Conservation (phyloP, 2,888 invertebrate genomes). For the Cremastinae sp. region DNA sequence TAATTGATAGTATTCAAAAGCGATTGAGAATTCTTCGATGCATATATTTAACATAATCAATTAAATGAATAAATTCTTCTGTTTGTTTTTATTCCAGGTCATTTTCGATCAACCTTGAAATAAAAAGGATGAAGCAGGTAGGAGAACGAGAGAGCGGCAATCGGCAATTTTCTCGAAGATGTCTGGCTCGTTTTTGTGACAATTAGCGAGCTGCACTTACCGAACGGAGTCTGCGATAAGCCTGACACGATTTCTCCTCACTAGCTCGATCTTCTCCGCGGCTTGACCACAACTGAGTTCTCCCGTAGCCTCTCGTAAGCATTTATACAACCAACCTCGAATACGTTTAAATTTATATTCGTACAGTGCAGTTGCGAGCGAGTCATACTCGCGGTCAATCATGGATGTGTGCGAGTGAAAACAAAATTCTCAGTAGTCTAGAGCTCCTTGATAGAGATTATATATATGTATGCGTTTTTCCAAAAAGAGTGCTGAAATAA, state of each 20-base stretch:
- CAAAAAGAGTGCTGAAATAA: neutral
- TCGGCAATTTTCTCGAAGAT: neutral
- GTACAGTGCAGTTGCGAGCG: conserved; percentile 8
- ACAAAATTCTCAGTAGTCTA: conserved; percentile 42
- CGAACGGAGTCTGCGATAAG: conserved; percentile 35
- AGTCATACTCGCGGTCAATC: too few species aligned
- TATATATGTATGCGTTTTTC: conserved; percentile 5
- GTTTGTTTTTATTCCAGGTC: too few species aligned
- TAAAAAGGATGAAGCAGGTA: too few species aligned
- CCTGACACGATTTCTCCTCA: conserved; percentile 48
- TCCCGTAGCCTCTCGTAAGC: conserved; percentile 37
- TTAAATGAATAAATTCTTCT: too few species aligned
- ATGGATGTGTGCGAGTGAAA: conserved; percentile 8
- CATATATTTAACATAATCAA: too few species aligned
- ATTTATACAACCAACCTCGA: conserved; percentile 55
- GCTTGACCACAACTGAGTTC: conserved; percentile 59
- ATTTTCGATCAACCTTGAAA: too few species aligned
- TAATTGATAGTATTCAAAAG: too few species aligned
- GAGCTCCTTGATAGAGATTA: neutral
- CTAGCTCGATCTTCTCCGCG: conserved; percentile 43
- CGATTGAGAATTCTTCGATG: too few species aligned
- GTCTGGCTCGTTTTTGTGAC: neutral
- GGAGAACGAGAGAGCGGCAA: too few species aligned
- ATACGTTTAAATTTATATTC: conserved; percentile 27
- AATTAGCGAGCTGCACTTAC: conserved; percentile 35